Conservation (phyloP, 2,113 vertebrate species). For the Myrmecobius fasciatus region DNA sequence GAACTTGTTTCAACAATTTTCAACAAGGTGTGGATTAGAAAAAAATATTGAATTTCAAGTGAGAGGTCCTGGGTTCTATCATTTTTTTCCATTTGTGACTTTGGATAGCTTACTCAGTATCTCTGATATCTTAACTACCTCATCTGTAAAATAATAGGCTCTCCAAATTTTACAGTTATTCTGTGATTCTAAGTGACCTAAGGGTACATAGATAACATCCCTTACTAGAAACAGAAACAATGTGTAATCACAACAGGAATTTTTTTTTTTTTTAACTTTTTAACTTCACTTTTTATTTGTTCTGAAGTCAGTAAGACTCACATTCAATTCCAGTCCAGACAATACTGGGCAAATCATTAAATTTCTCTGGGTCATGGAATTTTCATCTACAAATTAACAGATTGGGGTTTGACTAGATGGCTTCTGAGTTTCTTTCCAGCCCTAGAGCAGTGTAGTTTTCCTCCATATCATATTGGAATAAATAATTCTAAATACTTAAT, state of each 20-base stretch:
- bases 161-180: background rate
- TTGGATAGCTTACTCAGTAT: background rate
- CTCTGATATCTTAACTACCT: background rate
- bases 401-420: background rate
- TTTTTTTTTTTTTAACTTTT: too few relatives aligned
- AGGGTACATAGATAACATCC: background rate
- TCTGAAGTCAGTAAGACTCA: background rate
- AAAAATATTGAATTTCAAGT: background rate
- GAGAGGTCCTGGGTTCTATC: background rate
- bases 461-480: background rate
- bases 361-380: background rate
- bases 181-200: background rate
- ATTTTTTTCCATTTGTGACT: background rate
- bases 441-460: background rate
- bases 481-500: background rate
- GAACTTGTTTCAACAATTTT: background rate
- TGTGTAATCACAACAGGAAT: background rate
- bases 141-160: background rate
- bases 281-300: background rate
- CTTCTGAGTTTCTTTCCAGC: background rate
- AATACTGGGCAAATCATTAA: background rate
- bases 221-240: background rate
- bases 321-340: background rate
- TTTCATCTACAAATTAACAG: background rate
- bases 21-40: background rate